These are phyloP conservation scores for Spilarctia lutea DNA, from an alignment of 2,888 invertebrate species.

Conservation along the genomic window DNA sequence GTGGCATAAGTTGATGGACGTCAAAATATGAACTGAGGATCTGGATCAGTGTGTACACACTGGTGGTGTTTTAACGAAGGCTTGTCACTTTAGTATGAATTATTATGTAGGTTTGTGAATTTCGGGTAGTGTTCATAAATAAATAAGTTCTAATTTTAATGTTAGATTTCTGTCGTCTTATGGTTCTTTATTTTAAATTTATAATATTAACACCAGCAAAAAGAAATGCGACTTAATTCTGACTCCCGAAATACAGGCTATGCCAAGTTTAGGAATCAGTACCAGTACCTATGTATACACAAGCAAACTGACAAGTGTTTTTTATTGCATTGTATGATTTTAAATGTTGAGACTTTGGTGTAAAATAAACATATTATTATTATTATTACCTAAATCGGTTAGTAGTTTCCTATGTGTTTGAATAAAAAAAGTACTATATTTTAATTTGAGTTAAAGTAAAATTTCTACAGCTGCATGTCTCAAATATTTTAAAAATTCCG, in stretches of 20 bases:
- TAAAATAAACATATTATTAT: too few relatives aligned
- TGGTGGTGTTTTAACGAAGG: conserved; percentile 10
- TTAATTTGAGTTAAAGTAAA: not conserved
- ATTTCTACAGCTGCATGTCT: not conserved
- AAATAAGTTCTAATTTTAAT: not conserved
- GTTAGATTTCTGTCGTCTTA: not conserved
- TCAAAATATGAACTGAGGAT: conserved; percentile 65
- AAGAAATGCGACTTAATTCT: too few relatives aligned
- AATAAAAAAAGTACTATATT: too few relatives aligned
- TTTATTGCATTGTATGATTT: too few relatives aligned
- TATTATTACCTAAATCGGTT: not conserved
- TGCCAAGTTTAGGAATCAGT: too few relatives aligned
- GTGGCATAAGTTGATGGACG: conserved; percentile 80
- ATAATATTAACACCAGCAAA: too few relatives aligned
- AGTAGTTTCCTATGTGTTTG: too few relatives aligned
- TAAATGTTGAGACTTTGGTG: too few relatives aligned
- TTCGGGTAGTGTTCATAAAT: not conserved
- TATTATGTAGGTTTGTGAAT: not conserved
- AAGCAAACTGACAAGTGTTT: too few relatives aligned
- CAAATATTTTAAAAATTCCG: not conserved
- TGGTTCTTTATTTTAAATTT: not conserved
- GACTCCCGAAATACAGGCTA: too few relatives aligned
- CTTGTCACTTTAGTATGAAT: not conserved
- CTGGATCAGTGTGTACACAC: conserved; percentile 31
- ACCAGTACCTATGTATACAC: too few relatives aligned